Evolutionary conservation across 2,113 vertebrate species (phyloP), one percentile per base, ranked within the genome.

Genomic region (Heterotis niloticus): DNA sequence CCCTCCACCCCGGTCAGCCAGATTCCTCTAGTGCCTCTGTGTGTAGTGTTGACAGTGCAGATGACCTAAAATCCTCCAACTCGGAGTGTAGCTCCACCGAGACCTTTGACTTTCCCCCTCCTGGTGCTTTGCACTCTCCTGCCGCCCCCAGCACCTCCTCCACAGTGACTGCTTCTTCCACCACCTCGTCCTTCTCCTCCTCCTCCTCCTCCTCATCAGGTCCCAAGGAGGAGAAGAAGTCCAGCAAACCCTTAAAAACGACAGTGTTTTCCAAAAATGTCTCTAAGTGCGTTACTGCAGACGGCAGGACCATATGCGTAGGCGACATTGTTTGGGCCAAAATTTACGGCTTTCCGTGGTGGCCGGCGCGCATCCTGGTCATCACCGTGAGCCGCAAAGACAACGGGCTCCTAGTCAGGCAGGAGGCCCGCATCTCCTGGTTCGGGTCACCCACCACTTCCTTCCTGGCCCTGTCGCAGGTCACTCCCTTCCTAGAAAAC

Each of bases 261-360:
- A 90, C 94, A 68, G 92, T 96, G 81, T 98, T 97, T 93, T 98
- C 96, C 86, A 98, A 98, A 94, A 94, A 95, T 13, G 96, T 99
- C 88, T 95, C 96, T 81, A 98, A 97, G 76, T 96, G 95, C 83
- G 84, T 94, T 84, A 93, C 96, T 71, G 92, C 95, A 34, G 96
- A 98, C 90, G 96, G 96, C 87, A 96, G 96, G 87, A 95, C 93
- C 83, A 93, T 98, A 90, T 98, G 97, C 75, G 95, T 98, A 82
- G 96, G 98, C 82, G 97, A 99, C 94, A 99, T 99, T 84, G 98
- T 99, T 57, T 99, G 97, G 98, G 98, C 98, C 75, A 99, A 99
- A 93, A 98, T 99, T 81, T 98, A 97, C 26, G 98, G 98, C 88
- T 99, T 98, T 87, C 96, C 98, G 67, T 99, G 98, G 98, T 99